phyloP scores from a whole-genome alignment of 1,140 invertebrate genomes.

The Orchestia grillus region DNA sequence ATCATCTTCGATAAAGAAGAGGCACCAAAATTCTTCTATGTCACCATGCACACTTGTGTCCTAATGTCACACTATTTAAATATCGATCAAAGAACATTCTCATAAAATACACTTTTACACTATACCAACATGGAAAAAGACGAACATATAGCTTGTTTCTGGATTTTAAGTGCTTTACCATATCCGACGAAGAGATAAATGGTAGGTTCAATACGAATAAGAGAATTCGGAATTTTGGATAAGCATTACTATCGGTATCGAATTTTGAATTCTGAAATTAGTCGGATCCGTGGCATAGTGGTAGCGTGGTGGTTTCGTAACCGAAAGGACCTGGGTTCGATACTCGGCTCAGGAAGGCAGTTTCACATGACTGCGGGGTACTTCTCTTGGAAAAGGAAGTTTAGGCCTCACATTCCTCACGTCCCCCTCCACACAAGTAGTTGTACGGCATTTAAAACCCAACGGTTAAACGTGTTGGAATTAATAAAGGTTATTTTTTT shows the following conservation, averaged over 20 bases:
- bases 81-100: neutral
- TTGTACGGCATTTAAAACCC: too few relatives aligned
- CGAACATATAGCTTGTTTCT: neutral
- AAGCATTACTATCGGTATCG: neutral
- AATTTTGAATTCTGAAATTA: neutral
- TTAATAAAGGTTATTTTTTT: too few relatives aligned
- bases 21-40: neutral
- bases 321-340: too few relatives aligned
- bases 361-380: too few relatives aligned
- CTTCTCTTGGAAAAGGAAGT: too few relatives aligned
- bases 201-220: neutral
- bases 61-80: neutral
- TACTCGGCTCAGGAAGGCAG: too few relatives aligned
- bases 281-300: too few relatives aligned
- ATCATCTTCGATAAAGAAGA: neutral
- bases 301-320: too few relatives aligned
- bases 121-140: neutral
- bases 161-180: neutral
- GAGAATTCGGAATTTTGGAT: neutral
- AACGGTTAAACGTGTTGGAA: too few relatives aligned
- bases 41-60: too few relatives aligned
- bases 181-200: neutral
- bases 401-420: too few relatives aligned
- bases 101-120: neutral
- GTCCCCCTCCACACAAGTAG: too few relatives aligned